Evolutionary conservation across 2,113 vertebrate species (phyloP), one percentile per base, ranked within the genome.

Genomic region (Ceyx margarethae): DNA sequence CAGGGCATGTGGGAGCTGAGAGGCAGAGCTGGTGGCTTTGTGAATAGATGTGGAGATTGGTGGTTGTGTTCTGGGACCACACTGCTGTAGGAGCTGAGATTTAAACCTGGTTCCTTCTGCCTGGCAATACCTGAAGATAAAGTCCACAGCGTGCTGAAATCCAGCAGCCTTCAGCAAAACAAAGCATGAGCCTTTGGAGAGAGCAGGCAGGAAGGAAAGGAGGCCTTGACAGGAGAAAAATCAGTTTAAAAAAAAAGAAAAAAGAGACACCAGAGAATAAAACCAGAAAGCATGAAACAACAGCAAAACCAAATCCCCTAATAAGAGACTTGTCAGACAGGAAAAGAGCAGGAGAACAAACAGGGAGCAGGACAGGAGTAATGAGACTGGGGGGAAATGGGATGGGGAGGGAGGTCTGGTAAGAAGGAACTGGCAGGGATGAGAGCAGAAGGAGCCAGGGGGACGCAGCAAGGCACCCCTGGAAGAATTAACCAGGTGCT

Each of bases 401-500:
- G 94, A 93, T 95, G 94, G 91, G 89, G 87, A 85, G 94, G 95
- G 91, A 96, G 96, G 95, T 92, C 95, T 94, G 75, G 77, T 96
- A 96, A 95, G 91, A 93, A 92, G 95, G 93, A 87, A 93, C 56
- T 90, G 77, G 96, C 83, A 93, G 40, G 88, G 91, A 81, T 95
- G 87, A 95, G 58, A 87, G 48, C 83, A 91, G 75, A 95, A 93
- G 93, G 86, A 89, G 67, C 71, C 87, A 85, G 69, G 85, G 95
- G 94, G 87, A 57, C 8, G 23, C 57, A 87, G 77, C 26, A 69
- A 87, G 73, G 81, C 58, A 89, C 81, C 93, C 81, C 95, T 91
- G 92, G 90, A 91, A 91, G 86, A 95, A 87, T 93, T 92, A 95
- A 94, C 64, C 90, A 89, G 80, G 57, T 73, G 93, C 90, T 94